Percentiles rank a stretch among this genome's conserved stretches.
phyloP scores from a whole-genome alignment of 2,113 vertebrate species.

The Geococcyx californianus region DNA sequence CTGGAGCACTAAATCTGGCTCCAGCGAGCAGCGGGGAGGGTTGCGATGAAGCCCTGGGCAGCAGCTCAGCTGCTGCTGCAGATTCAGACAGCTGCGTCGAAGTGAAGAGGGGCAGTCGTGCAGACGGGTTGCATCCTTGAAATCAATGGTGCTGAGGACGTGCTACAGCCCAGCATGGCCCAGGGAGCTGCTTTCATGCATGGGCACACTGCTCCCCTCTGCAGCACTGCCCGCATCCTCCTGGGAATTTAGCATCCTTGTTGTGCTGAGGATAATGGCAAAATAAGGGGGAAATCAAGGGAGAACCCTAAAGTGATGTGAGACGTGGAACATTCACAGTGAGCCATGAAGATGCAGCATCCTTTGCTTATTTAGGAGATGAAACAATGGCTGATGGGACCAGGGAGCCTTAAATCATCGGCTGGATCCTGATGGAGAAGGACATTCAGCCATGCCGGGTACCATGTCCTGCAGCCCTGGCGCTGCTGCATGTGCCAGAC shows the following conservation, averaged over 20 bases:
- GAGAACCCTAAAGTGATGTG: background rate
- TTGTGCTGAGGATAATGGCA: background rate
- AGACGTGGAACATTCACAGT: accelerated
- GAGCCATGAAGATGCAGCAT: background rate
- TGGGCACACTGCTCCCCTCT: background rate
- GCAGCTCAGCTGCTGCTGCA: background rate
- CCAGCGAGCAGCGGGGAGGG: background rate
- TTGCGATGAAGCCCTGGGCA: background rate
- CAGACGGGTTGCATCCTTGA: background rate
- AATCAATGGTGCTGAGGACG: accelerated
- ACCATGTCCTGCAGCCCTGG: accelerated
- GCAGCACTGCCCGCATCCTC: background rate
- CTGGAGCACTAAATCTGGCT: background rate
- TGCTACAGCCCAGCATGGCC: background rate
- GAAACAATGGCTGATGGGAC: background rate
- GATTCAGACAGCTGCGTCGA: background rate
- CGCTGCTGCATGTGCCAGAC: accelerated
- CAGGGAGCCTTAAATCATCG: background rate
- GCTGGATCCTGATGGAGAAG: background rate
- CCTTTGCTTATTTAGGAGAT: background rate
- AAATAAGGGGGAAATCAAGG: background rate
- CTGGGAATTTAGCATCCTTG: background rate
- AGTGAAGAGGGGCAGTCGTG: background rate
- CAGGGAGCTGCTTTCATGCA: accelerated
- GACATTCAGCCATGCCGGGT: accelerated